These are phyloP conservation scores for Caradrina kadenii DNA, from an alignment of 2,888 invertebrate species.

Conservation along the genomic window DNA sequence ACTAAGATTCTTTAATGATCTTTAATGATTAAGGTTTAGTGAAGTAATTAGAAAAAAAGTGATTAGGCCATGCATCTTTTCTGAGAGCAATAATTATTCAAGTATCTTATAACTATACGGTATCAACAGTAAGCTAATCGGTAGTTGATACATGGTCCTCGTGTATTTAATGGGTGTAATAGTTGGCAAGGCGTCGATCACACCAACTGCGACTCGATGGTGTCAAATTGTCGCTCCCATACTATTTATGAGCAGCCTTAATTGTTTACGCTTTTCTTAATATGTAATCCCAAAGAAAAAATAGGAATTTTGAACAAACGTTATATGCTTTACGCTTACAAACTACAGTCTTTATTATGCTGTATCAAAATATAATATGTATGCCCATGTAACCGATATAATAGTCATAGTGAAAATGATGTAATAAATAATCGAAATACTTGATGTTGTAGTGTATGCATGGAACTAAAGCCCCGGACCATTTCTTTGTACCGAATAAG, in stretches of 20 bases:
- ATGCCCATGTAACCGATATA: conserved; percentile 77
- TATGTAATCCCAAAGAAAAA: conserved; percentile 77
- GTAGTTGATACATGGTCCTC: background rate
- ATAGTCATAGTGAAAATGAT: conserved; percentile 75
- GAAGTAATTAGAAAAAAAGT: conserved; percentile 33
- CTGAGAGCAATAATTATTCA: conserved; percentile 51
- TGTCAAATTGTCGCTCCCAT: conserved; percentile 63
- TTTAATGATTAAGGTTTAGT: conserved; percentile 45
- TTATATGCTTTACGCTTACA: conserved; percentile 75
- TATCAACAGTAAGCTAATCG: conserved; percentile 41
- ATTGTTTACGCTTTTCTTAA: conserved; percentile 56
- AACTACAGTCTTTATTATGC: conserved; percentile 69
- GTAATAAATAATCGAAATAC: conserved; percentile 76
- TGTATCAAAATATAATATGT: conserved; percentile 70
- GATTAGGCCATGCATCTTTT: conserved; percentile 10
- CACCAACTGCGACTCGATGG: conserved; percentile 18
- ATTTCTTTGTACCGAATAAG: too few species aligned
- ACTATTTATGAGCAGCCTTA: conserved; percentile 49
- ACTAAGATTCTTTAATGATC: conserved; percentile 41
- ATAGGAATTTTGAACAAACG: conserved; percentile 87
- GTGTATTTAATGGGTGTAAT: conserved; percentile 34
- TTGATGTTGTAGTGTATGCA: conserved; percentile 81
- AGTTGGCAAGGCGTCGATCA: conserved; percentile 16
- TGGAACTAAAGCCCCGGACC: conserved; percentile 72
- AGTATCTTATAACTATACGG: conserved; percentile 34